Conservation (phyloP, 2,113 vertebrate genomes). For the Callospermophilus lateralis region DNA sequence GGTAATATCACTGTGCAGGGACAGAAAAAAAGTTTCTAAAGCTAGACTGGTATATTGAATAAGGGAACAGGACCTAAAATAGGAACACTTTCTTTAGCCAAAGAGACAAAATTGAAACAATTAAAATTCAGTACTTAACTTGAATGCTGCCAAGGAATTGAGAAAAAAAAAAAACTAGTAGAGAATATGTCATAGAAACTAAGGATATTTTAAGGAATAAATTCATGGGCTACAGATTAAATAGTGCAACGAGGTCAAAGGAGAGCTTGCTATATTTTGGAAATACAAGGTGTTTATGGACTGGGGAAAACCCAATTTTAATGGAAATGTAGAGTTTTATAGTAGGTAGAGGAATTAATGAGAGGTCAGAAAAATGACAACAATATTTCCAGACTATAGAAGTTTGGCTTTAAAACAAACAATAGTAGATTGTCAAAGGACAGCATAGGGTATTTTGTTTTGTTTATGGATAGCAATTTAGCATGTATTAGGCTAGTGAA, state of each 20-base stretch:
- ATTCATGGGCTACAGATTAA: slow-evolving; percentile 61
- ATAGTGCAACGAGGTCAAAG: slow-evolving; percentile 55
- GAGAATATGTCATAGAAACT: slow-evolving; percentile 13
- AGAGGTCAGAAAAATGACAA: slow-evolving; percentile 57
- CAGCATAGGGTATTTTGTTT: neutral
- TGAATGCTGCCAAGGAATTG: neutral
- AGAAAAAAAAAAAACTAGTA: neutral
- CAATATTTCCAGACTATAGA: slow-evolving; percentile 20
- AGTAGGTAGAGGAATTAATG: slow-evolving; percentile 37
- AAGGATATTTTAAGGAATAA: slow-evolving; percentile 45
- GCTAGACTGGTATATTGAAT: neutral
- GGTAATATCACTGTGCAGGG: fast-evolving
- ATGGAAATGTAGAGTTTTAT: neutral
- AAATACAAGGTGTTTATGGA: slow-evolving; percentile 33
- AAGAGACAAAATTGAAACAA: slow-evolving; percentile 7
- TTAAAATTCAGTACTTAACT: slow-evolving; percentile 18
- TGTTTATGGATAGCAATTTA: neutral
- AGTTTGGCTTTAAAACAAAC: slow-evolving; percentile 20
- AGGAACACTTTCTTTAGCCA: neutral
- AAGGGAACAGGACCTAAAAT: neutral
- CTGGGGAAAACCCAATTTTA: slow-evolving; percentile 6
- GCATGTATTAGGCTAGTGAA: neutral
- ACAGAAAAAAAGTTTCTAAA: neutral
- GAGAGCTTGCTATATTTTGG: slow-evolving; percentile 50
- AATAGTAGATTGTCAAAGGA: neutral